A percentile compares a stretch with the other conserved stretches of the same genome.
Conservation (phyloP, 1,140 invertebrate genomes). For the Platorchestia sp. region DNA sequence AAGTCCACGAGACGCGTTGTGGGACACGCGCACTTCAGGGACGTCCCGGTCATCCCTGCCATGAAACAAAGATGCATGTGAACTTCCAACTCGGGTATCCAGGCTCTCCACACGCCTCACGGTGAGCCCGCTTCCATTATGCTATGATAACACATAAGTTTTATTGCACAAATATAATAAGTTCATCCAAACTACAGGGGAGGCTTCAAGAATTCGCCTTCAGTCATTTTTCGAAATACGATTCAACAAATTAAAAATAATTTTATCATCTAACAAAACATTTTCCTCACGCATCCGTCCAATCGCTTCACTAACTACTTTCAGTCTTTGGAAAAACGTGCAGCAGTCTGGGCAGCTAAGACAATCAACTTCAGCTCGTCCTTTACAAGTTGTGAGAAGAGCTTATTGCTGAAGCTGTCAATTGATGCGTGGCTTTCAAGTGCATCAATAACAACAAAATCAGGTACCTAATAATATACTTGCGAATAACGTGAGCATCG, state of each 20-base stretch:
- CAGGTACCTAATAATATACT: too few species aligned
- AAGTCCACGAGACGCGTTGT: background rate
- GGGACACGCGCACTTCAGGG: background rate
- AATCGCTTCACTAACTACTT: too few species aligned
- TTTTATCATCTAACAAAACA: too few species aligned
- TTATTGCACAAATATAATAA: background rate
- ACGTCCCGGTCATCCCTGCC: constrained; percentile 25
- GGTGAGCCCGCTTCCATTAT: background rate
- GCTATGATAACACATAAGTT: background rate
- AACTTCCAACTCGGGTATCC: background rate
- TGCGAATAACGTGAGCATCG: too few species aligned
- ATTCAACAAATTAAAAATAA: background rate
- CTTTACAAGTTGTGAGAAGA: too few species aligned
- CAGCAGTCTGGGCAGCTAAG: too few species aligned
- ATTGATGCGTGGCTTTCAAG: too few species aligned
- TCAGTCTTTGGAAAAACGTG: too few species aligned
- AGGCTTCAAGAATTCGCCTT: background rate
- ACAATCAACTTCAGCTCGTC: too few species aligned
- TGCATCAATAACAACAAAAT: too few species aligned
- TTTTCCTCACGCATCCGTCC: too few species aligned
- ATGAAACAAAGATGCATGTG: background rate
- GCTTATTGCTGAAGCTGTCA: too few species aligned
- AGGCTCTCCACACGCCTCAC: background rate
- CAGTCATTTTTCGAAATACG: background rate
- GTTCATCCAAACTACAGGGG: background rate